Evolutionary conservation across 2,888 invertebrate genomes (phyloP), one percentile per base, ranked within the genome.

Genomic region (Cecidostiba fungosa): DNA sequence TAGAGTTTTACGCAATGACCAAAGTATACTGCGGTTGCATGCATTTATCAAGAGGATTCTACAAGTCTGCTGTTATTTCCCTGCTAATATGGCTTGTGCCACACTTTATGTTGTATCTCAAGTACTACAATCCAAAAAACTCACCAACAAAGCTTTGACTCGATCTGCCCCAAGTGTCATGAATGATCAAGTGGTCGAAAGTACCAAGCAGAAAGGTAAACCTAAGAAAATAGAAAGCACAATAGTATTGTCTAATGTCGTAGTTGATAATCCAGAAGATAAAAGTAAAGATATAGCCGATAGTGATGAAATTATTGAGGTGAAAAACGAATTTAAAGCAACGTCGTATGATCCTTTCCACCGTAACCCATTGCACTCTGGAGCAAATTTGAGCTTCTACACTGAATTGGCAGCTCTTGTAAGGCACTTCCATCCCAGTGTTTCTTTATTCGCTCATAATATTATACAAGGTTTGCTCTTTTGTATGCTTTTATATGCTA

Each of bases 401-500:
- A 93, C 96, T 78, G 99, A 99, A 92, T 94, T 99, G n/a, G 88
- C 95, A 14, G 93, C 95, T 0, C 94, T 99, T 0, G 93, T 94
- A 0, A 91, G 94, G 0, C 98, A 99, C 93, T 98, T 96, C 92
- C 99, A 99, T 94, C 99, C 99, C 0, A 97, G 98, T 0, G 98
- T 99, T 1, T 95, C 97, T 74, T 94, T 99, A 85, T 99, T 98
- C 94, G 98, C 99, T 0, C 95, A 95, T 73, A 97, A 96, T 88
- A 94, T 99, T 6, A 91, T 98, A 0, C 94, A 96, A 87, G 96
- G 97, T 96, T 59, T 23, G 54, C 23, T 23, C 10, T 59, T 23
- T 59, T 59, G 90, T 93, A n/a, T n/a, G n/a, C n/a, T 74, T 39
- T 74, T 59, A 23, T n/a, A 59, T 19, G 2, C 8, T 3, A 4